Conservation (phyloP, 1,140 invertebrate genomes). For the Diabrotica undecimpunctata region DNA sequence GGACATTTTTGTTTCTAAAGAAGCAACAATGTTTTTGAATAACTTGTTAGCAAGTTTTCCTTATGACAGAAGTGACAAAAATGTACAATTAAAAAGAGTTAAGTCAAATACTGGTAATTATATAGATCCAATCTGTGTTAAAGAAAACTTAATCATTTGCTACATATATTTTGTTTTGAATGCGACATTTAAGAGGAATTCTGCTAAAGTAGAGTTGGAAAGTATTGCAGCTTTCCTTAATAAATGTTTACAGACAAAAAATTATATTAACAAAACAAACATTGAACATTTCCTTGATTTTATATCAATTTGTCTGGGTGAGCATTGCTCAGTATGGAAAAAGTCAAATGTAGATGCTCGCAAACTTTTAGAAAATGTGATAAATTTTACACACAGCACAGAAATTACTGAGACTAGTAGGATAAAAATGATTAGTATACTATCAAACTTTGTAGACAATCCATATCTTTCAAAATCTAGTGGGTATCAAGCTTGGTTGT, state of each 20-base stretch:
- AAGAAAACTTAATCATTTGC: conserved; percentile 54
- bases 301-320: conserved; percentile 46
- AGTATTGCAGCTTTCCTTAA: conserved; percentile 50
- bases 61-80: conserved; percentile 28
- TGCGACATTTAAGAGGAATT: conserved; percentile 46
- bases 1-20: conserved; percentile 28
- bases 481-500: conserved; percentile 48
- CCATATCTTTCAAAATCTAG: conserved; percentile 36
- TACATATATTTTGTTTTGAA: conserved; percentile 51
- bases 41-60: conserved; percentile 36
- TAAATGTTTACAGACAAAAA: conserved; percentile 30
- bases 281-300: conserved; percentile 45
- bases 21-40: conserved; percentile 35
- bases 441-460: conserved; percentile 50
- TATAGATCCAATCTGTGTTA: conserved; percentile 50
- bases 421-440: conserved; percentile 48
- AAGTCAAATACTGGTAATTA: conserved; percentile 29
- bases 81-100: conserved; percentile 22
- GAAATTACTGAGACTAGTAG: conserved; percentile 40
- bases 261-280: conserved; percentile 22
- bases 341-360: conserved; percentile 21
- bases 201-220: conserved; percentile 38
- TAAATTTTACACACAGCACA: conserved; percentile 47
- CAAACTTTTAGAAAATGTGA: conserved; percentile 47
- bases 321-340: conserved; percentile 39